Evolutionary conservation across 2,888 invertebrate genomes (phyloP), one percentile per base, ranked within the genome.

Genomic region (Synergus gifuensis): DNA sequence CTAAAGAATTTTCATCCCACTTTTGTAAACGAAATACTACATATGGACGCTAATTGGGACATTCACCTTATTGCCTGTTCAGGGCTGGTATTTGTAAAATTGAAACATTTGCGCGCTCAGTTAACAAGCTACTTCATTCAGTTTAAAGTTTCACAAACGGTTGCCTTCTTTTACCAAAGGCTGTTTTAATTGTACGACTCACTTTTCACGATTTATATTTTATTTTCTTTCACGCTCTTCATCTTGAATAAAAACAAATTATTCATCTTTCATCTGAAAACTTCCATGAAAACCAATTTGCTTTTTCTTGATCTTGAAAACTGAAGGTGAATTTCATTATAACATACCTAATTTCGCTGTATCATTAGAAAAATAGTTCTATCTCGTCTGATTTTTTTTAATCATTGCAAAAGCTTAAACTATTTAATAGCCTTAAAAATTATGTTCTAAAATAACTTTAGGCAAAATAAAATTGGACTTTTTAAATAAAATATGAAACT

Each of bases 171-270:
- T 69, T n/a, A 69, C 49, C 49, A 69, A 69, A 69, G 69, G 1
- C 36, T 49, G 28, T 69, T 16, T 49, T 49, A 49, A 44, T 69
- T 49, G 28, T 16, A 69, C 46, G 69, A 16, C 18, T 28, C n/a
- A 69, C 44, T 69, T 36, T 69, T 69, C n/a, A 69, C 28, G 69
- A 54, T 69, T 69, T 49, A 22, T 46, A 69, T 69, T 67, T 22
- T n/a, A 67, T 67, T 46, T 69, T 46, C 22, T 28, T 69, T 69
- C 46, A 28, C 28, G 28, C 49, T 22, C 16, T 22, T 69, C 44
- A 16, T 28, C 9, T 12, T 46, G 69, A 69, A 69, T 49, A 36
- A 69, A 46, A 49, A 9, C 14, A 69, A 5, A 28, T 49, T 69
- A 28, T 46, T 28, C 69, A 28, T 28, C 28, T 49, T 49, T 49